Conservation (phyloP, 1,140 invertebrate species). For the Lordiphosa clarofinis region DNA sequence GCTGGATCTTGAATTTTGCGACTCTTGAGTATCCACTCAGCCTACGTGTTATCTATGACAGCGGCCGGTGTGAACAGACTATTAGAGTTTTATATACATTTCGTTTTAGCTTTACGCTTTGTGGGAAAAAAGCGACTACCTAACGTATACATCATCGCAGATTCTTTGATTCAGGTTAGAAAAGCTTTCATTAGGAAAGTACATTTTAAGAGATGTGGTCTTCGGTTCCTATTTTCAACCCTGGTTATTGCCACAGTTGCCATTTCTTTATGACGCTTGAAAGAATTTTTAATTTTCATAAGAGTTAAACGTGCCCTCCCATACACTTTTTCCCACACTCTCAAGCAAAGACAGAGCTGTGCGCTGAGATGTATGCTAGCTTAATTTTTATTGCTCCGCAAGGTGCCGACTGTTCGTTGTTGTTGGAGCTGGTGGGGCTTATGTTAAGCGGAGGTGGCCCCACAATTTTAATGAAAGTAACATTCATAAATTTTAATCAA, state of each 20-base stretch:
- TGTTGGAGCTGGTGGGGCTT: conserved; percentile 27
- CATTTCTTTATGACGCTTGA: conserved; percentile 43
- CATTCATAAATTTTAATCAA: conserved; percentile 59
- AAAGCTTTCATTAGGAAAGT: not conserved
- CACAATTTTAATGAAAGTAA: conserved; percentile 56
- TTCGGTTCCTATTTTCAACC: conserved; percentile 11
- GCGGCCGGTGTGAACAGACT: no score
- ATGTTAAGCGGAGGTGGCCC: conserved; percentile 34
- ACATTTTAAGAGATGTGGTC: no score
- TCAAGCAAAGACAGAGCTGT: conserved; percentile 3
- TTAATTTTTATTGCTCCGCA: conserved; percentile 62
- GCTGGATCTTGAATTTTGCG: no score
- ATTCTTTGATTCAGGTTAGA: no score
- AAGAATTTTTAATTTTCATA: conserved; percentile 69
- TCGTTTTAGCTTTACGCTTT: no score
- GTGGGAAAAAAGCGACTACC: no score
- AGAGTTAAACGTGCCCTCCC: conserved; percentile 32
- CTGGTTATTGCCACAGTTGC: conserved; percentile 25
- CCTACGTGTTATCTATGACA: no score
- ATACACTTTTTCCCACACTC: conserved; percentile 7
- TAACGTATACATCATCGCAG: no score
- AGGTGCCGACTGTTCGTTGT: conserved; percentile 15
- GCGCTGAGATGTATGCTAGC: conserved; percentile 48
- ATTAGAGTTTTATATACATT: no score
- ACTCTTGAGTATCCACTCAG: no score